These are phyloP conservation scores for Otis tarda DNA, from an alignment of 2,113 vertebrate genomes.

Conservation along the genomic window DNA sequence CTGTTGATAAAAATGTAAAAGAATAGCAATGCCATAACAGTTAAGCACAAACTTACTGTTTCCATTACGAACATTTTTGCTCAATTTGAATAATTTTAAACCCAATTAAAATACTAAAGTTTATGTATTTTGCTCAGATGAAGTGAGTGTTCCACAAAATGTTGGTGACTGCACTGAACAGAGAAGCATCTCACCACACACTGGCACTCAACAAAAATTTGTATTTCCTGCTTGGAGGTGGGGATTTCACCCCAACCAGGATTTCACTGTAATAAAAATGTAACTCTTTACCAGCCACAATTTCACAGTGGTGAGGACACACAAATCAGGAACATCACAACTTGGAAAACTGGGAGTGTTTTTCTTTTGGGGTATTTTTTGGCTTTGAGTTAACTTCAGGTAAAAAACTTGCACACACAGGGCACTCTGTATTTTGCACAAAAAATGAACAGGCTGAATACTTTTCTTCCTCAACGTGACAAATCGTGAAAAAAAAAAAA, in stretches of 20 bases:
- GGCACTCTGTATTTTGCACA: fast-evolving
- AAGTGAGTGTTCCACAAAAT: neutral
- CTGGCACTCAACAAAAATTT: too few relatives aligned
- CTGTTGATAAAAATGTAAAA: neutral
- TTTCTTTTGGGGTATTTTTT: neutral
- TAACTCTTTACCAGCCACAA: neutral
- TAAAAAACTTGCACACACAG: neutral
- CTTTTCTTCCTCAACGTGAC: fast-evolving
- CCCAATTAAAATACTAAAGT: neutral
- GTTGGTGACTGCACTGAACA: neutral
- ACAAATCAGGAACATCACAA: fast-evolving
- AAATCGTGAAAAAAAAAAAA: neutral
- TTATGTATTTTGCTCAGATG: neutral
- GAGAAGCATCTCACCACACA: neutral
- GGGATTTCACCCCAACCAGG: neutral
- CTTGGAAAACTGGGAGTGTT: fast-evolving
- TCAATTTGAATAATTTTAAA: neutral
- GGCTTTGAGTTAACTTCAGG: neutral
- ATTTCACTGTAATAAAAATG: neutral
- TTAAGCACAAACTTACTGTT: neutral
- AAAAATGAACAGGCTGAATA: neutral
- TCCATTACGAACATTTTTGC: neutral
- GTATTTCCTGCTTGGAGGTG: neutral
- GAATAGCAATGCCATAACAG: neutral
- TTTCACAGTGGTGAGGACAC: neutral